Percentiles rank a stretch among this genome's conserved stretches.
phyloP scores from a whole-genome alignment of 2,888 invertebrate species.

The Plutella xylostella region DNA sequence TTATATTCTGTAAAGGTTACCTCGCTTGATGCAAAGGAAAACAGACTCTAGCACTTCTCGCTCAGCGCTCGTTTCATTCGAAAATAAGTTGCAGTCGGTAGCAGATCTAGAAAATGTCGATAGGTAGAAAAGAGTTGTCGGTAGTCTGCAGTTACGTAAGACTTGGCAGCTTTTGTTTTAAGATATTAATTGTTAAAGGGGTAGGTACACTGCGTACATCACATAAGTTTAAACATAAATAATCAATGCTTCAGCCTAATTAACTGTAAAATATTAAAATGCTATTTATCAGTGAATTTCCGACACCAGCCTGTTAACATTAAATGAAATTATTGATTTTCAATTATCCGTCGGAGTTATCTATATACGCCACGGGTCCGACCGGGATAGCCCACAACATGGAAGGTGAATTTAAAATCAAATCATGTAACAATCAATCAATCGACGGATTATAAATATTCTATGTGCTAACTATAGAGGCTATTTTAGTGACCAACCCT shows the following conservation, averaged over 20 bases:
- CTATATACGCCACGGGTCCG: neutral
- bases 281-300: neutral
- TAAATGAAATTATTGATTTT: conserved; percentile 32
- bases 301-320: conserved; percentile 17
- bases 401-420: neutral
- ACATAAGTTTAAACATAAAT: neutral
- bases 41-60: conserved; percentile 17
- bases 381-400: too few species aligned
- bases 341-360: conserved; percentile 26
- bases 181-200: neutral
- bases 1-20: conserved; percentile 35
- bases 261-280: neutral
- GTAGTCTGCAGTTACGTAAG: neutral
- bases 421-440: too few species aligned
- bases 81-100: neutral
- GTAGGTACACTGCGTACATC: neutral
- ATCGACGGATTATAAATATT: too few species aligned
- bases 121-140: conserved; percentile 13
- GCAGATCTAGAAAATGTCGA: conserved; percentile 25
- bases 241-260: neutral
- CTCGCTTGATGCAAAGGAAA: conserved; percentile 28
- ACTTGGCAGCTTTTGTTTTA: neutral
- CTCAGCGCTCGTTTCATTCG: neutral
- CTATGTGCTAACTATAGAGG: too few species aligned
- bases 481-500: too few species aligned